Conservation (phyloP, 2,888 invertebrate species). For the Calephelis perditalis region DNA sequence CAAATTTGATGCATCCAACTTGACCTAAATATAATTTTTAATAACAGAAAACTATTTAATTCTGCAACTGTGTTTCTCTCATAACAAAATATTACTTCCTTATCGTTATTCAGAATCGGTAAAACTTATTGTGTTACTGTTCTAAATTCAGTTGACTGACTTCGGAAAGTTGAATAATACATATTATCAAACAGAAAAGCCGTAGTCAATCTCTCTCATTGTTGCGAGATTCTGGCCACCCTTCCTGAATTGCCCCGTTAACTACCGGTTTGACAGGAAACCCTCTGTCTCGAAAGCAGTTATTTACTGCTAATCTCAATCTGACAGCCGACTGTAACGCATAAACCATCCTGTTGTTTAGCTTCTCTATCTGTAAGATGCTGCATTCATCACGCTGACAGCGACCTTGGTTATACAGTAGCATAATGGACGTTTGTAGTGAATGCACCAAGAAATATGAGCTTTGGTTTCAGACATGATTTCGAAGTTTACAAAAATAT, state of each 20-base stretch:
- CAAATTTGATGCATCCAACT: no score
- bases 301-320: slow-evolving; percentile 70
- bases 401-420: slow-evolving; percentile 15
- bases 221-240: slow-evolving; percentile 17
- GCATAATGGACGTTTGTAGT: slow-evolving; percentile 10
- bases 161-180: slow-evolving; percentile 9
- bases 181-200: slow-evolving; percentile 7
- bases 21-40: no score
- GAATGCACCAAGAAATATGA: not conserved
- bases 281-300: slow-evolving; percentile 59
- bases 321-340: slow-evolving; percentile 39
- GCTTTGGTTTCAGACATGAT: not conserved
- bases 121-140: no score
- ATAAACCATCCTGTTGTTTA: slow-evolving; percentile 33
- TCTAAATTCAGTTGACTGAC: not conserved
- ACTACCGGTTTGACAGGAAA: slow-evolving; percentile 65
- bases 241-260: slow-evolving; percentile 41
- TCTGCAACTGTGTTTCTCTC: no score
- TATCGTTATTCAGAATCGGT: no score
- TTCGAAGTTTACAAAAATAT: not conserved
- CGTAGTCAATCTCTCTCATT: slow-evolving; percentile 10
- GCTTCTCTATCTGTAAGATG: slow-evolving; percentile 14
- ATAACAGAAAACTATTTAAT: no score
- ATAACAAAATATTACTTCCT: no score
- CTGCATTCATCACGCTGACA: slow-evolving; percentile 21